Conservation (phyloP, 2,888 invertebrate species). For the Dryobotodes eremita region DNA sequence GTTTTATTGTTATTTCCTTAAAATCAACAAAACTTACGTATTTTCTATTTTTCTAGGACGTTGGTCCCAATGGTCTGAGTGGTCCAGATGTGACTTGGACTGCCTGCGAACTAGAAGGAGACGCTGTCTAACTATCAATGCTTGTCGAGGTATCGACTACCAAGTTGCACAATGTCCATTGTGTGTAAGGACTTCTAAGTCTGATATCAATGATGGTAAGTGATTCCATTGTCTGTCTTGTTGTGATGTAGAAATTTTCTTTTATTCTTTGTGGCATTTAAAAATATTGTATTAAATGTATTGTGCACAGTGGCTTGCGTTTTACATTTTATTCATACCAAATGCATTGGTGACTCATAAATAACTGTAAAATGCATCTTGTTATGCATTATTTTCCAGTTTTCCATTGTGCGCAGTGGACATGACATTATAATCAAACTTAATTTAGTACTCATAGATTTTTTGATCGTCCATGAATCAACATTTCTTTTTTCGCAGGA, state of each 20-base stretch:
- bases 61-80: constrained; percentile 97
- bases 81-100: constrained; percentile 97
- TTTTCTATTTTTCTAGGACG: constrained; percentile 87
- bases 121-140: constrained; percentile 91
- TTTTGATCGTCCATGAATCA: no score
- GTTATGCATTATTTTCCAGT: no score
- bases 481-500: constrained; percentile 71
- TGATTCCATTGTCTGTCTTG: background rate
- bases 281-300: no score
- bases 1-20: background rate
- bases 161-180: constrained; percentile 85
- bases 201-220: constrained; percentile 83
- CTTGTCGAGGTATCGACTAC: constrained; percentile 85
- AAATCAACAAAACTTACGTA: background rate
- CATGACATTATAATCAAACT: no score
- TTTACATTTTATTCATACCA: no score
- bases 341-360: no score
- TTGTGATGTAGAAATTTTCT: background rate
- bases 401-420: no score
- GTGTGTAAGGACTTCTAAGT: constrained; percentile 86
- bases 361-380: no score
- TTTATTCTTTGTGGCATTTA: background rate
- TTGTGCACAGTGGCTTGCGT: no score
- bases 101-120: constrained; percentile 96
- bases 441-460: no score